phyloP scores from a whole-genome alignment of 1,140 invertebrate genomes.

The Caenorhabditis inopinata region DNA sequence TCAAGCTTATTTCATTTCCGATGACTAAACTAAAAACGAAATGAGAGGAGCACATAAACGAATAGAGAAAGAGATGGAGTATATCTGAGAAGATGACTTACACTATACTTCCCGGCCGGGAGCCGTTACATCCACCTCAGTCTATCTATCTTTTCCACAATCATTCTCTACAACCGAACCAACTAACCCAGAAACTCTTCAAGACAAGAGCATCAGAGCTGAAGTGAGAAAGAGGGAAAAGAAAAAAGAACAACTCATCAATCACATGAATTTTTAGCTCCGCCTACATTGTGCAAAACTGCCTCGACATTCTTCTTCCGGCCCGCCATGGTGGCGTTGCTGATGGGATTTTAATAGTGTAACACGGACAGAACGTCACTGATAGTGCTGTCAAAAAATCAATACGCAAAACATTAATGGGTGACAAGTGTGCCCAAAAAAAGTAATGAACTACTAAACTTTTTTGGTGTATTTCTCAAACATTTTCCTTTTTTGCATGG shows the following conservation, averaged over 20 bases:
- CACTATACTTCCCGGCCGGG: not conserved
- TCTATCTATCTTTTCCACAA: not conserved
- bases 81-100: conserved; percentile 10
- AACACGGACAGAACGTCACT: not conserved
- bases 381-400: not conserved
- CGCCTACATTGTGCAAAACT: conserved; percentile 2
- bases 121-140: not conserved
- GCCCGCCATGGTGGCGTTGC: conserved; percentile 12
- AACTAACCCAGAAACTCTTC: conserved; percentile 20
- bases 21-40: conserved; percentile 27
- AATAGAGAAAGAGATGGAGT: not conserved
- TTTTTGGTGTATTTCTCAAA: no score
- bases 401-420: not conserved
- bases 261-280: conserved; percentile 27
- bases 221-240: not conserved
- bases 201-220: not conserved
- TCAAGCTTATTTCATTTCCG: not conserved
- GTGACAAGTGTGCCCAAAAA: not conserved
- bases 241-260: conserved; percentile 31
- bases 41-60: not conserved
- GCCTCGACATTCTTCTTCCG: not conserved
- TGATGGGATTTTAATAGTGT: not conserved
- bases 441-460: no score
- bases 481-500: no score
- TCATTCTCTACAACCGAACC: not conserved